Conservation (phyloP, 2,888 invertebrate species). For the Mythimna ferrago region DNA sequence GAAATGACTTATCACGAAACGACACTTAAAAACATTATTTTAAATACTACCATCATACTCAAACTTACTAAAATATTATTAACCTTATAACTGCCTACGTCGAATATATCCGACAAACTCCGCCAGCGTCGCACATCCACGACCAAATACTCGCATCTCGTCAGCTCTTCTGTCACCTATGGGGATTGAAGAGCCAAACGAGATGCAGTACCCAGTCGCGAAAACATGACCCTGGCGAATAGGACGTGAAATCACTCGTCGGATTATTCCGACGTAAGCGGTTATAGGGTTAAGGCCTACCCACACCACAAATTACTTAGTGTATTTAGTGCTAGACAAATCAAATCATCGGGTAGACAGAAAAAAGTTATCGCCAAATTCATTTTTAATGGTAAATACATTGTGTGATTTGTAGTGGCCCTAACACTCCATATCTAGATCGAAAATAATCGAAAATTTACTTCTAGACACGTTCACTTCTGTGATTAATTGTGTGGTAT, state of each 20-base stretch:
- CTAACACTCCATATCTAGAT: background rate
- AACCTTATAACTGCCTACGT: too few relatives aligned
- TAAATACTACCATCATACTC: conserved; percentile 23
- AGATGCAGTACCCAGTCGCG: too few relatives aligned
- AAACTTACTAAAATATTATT: background rate
- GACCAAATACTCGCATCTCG: too few relatives aligned
- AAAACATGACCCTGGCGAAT: too few relatives aligned
- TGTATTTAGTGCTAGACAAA: background rate
- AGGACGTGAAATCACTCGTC: too few relatives aligned
- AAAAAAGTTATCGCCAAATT: background rate
- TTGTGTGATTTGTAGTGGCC: background rate
- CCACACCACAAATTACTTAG: background rate
- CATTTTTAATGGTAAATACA: conserved; percentile 14
- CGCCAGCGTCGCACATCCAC: too few relatives aligned
- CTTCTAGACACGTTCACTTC: background rate
- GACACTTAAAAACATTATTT: conserved; percentile 32
- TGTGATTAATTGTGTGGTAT: background rate
- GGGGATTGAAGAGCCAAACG: too few relatives aligned
- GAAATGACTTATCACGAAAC: background rate
- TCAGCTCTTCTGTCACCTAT: too few relatives aligned
- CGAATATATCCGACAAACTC: too few relatives aligned
- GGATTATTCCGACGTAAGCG: too few relatives aligned
- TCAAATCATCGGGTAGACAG: too few relatives aligned
- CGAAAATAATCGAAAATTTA: background rate
- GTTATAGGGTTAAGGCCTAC: too few relatives aligned